Conservation (phyloP, 2,797 vertebrate species). For the Bufotes viridis region DNA sequence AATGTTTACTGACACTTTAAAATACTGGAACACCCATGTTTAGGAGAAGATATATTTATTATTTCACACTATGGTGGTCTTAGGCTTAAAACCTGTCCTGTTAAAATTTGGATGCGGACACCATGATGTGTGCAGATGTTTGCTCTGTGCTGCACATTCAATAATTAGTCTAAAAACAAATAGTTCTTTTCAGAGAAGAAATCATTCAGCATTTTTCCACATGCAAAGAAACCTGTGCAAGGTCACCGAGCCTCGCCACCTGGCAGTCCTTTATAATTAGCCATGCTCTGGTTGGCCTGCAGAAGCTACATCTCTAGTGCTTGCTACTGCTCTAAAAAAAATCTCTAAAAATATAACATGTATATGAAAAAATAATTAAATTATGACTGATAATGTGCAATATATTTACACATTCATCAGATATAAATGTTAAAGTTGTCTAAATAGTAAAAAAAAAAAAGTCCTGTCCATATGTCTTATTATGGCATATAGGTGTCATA, state of each 20-base stretch:
- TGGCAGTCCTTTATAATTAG: slow-evolving; percentile 57
- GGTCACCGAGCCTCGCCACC: slow-evolving; percentile 55
- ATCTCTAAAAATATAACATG: neutral
- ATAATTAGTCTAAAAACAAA: slow-evolving; percentile 61
- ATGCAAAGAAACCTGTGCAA: slow-evolving; percentile 49
- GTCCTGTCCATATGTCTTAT: too few relatives aligned
- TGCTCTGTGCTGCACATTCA: slow-evolving; percentile 51
- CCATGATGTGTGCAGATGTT: slow-evolving; percentile 63
- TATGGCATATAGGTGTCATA: too few relatives aligned
- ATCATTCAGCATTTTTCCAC: slow-evolving; percentile 54
- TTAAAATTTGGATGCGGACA: slow-evolving; percentile 52
- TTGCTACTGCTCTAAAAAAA: slow-evolving; percentile 1
- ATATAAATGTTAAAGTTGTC: too few relatives aligned
- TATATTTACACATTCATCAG: too few relatives aligned
- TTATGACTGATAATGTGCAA: too few relatives aligned
- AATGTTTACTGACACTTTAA: slow-evolving; percentile 60
- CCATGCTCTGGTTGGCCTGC: neutral
- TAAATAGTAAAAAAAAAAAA: too few relatives aligned
- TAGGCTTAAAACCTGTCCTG: slow-evolving; percentile 60
- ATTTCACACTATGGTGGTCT: slow-evolving; percentile 60
- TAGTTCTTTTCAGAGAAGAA: slow-evolving; percentile 56
- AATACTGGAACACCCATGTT: slow-evolving; percentile 62
- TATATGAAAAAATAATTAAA: neutral
- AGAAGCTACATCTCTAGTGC: slow-evolving; percentile 15
- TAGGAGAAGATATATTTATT: slow-evolving; percentile 59